Percentiles rank a stretch among this genome's conserved stretches.
Conservation (phyloP, 2,113 vertebrate species). For the Mobula hypostoma region DNA sequence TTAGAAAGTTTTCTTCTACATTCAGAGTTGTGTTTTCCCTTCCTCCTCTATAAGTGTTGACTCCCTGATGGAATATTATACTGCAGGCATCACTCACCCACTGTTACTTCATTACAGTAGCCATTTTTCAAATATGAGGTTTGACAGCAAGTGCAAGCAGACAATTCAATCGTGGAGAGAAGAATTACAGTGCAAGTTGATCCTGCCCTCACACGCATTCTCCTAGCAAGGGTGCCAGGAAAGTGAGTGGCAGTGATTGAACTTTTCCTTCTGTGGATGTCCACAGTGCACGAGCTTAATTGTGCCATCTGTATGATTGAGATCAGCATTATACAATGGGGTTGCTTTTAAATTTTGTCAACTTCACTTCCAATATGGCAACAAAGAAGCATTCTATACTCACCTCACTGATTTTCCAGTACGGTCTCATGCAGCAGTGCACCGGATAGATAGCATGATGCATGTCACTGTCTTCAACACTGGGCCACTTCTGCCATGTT, state of each 20-base stretch:
- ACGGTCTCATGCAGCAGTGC: background rate
- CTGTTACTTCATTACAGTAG: background rate
- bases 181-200: background rate
- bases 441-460: background rate
- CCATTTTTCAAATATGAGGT: background rate
- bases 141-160: background rate
- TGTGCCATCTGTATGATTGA: background rate
- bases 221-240: background rate
- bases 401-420: background rate
- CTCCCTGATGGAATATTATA: background rate
- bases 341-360: background rate
- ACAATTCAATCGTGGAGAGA: background rate
- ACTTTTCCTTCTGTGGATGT: background rate
- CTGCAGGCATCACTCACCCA: background rate
- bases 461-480: background rate
- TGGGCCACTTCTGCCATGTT: background rate
- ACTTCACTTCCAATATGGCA: background rate
- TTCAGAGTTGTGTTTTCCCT: background rate
- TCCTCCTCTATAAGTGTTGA: background rate
- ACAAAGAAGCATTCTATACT: background rate
- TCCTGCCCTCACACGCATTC: background rate
- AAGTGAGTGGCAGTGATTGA: background rate
- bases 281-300: background rate
- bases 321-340: background rate
- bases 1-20: background rate